Percentiles rank a stretch among this genome's conserved stretches.
phyloP scores from a whole-genome alignment of 1,140 invertebrate genomes.

The Homarus americanus region DNA sequence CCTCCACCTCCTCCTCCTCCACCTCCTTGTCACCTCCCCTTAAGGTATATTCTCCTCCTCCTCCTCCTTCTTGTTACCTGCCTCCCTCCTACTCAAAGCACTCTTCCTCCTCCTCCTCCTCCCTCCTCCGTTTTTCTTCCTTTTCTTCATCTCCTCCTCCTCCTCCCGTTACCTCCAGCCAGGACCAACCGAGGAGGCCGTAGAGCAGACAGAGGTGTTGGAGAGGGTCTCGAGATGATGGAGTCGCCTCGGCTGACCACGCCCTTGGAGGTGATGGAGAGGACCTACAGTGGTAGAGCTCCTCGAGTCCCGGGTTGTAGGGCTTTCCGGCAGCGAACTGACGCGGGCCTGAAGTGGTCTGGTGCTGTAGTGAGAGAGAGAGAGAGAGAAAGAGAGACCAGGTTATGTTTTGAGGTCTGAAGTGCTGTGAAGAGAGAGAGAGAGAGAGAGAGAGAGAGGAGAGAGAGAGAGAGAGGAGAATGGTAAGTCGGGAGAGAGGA shows the following conservation, averaged over 20 bases:
- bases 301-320: slow-evolving; percentile 87
- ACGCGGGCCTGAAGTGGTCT: slow-evolving; percentile 89
- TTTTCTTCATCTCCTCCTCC: neutral
- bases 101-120: neutral
- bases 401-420: neutral
- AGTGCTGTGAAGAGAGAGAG: neutral
- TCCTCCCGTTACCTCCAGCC: neutral
- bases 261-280: slow-evolving; percentile 93
- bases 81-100: too few species aligned
- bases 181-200: slow-evolving; percentile 87
- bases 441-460: neutral
- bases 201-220: slow-evolving; percentile 72
- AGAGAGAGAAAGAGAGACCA: neutral
- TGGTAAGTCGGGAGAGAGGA: neutral
- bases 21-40: neutral
- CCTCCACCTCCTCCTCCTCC: neutral
- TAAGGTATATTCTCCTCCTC: neutral
- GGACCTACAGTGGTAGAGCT: slow-evolving; percentile 90
- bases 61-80: too few species aligned
- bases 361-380: slow-evolving; percentile 81
- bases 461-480: neutral
- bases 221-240: slow-evolving; percentile 86
- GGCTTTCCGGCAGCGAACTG: slow-evolving; percentile 90
- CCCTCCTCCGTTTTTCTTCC: neutral
- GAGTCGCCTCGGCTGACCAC: slow-evolving; percentile 94